These are phyloP conservation scores for Phalacrocorax carbo DNA, from an alignment of 2,113 vertebrate genomes.

Conservation along the genomic window DNA sequence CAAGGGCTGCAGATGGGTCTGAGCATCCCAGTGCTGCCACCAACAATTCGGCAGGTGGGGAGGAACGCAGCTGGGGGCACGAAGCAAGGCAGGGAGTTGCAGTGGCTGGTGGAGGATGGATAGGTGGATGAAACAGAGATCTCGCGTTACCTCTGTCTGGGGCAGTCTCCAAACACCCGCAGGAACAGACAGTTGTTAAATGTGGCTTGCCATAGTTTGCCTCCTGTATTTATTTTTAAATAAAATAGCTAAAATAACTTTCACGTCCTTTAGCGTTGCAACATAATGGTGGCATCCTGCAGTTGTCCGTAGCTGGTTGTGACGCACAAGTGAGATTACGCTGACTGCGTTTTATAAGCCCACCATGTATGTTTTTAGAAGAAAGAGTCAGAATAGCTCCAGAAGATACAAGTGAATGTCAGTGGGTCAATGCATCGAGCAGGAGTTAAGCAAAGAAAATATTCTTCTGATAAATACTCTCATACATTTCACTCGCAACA, in stretches of 20 bases:
- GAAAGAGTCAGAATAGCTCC: not conserved
- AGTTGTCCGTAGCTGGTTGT: not conserved
- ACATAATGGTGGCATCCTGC: not conserved
- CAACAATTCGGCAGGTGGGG: not conserved
- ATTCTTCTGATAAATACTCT: not conserved
- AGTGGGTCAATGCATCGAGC: not conserved
- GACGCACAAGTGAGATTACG: not conserved
- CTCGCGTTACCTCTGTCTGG: not conserved
- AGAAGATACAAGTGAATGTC: not conserved
- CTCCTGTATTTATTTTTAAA: not conserved
- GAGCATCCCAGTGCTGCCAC: not conserved
- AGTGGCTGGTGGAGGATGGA: not conserved
- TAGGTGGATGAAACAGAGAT: not conserved
- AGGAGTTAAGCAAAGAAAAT: not conserved
- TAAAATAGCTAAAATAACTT: not conserved
- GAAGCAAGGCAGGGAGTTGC: not conserved
- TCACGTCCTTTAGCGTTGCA: not conserved
- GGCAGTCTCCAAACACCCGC: not conserved
- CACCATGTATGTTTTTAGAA: not conserved
- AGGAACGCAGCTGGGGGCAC: not conserved
- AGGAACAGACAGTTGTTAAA: not conserved
- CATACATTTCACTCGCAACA: not conserved
- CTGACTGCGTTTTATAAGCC: not conserved
- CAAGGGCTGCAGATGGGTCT: not conserved
- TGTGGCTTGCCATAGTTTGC: not conserved